A percentile compares a stretch with the other conserved stretches of the same genome.
Evolutionary conservation across 2,888 invertebrate species (phyloP).

Genomic region (Teinopalpus imperialis): DNA sequence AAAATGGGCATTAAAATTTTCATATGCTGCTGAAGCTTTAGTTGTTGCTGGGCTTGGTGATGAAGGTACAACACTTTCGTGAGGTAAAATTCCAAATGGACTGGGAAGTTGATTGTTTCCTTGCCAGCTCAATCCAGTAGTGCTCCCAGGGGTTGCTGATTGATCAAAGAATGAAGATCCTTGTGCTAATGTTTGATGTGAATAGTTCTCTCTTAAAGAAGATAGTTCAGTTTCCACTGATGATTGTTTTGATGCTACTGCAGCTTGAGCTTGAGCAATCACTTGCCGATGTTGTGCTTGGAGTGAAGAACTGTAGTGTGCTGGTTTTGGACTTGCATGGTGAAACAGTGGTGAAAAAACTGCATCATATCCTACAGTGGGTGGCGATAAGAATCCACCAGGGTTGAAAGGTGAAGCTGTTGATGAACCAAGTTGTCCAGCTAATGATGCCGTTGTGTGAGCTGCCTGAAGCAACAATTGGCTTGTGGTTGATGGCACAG

Average conservation of each 20-base stretch:
- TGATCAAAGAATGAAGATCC: constrained; percentile 87
- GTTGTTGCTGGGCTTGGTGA: constrained; percentile 84
- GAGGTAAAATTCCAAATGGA: constrained; percentile 89
- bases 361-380: constrained; percentile 90
- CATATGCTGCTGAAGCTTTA: constrained; percentile 82
- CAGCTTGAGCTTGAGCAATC: constrained; percentile 79
- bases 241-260: constrained; percentile 80
- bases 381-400: constrained; percentile 88
- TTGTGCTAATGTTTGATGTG: constrained; percentile 82
- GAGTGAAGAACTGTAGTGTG: constrained; percentile 85
- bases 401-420: constrained; percentile 86
- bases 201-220: constrained; percentile 82
- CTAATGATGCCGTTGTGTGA: constrained; percentile 82
- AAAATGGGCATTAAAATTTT: constrained; percentile 88
- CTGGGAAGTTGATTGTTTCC: constrained; percentile 86
- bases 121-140: constrained; percentile 86
- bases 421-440: constrained; percentile 83
- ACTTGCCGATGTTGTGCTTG: constrained; percentile 87
- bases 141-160: constrained; percentile 74
- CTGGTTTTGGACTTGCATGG: constrained; percentile 88
- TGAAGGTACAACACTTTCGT: constrained; percentile 87
- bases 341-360: constrained; percentile 92
- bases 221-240: constrained; percentile 82
- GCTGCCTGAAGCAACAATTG: constrained; percentile 86
- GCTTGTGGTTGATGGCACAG: constrained; percentile 84